phyloP scores from a whole-genome alignment of 2,888 invertebrate species.

The Ariolimax columbianus region DNA sequence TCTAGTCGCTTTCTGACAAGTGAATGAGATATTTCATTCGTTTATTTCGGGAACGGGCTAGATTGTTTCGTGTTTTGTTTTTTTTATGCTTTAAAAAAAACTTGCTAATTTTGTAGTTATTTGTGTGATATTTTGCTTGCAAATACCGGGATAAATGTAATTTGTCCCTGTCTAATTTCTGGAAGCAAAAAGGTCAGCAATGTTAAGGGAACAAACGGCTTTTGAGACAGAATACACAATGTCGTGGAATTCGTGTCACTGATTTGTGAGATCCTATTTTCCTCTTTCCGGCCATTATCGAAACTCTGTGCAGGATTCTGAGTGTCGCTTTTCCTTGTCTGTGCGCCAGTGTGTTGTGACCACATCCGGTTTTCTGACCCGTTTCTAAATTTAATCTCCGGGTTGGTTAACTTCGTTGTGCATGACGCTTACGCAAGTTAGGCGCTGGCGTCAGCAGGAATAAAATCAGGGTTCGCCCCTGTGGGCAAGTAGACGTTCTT shows the following conservation, averaged over 20 bases:
- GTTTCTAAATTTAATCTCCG: not conserved
- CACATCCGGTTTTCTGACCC: not conserved
- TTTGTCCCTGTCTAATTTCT: not conserved
- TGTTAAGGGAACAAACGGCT: not conserved
- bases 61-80: no score
- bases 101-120: no score
- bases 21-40: no score
- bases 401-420: no score
- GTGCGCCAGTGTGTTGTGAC: slow-evolving; percentile 5
- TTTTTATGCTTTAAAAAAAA: no score
- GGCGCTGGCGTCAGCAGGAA: not conserved
- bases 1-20: no score
- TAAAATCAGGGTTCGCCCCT: not conserved
- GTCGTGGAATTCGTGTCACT: not conserved
- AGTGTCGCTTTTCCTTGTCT: not conserved
- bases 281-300: slow-evolving; percentile 9
- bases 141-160: not conserved
- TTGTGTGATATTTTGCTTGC: no score
- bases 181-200: not conserved
- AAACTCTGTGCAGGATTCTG: not conserved
- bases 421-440: not conserved
- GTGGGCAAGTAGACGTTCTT: not conserved
- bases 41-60: no score
- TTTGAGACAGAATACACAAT: not conserved
- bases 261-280: not conserved